Evolutionary conservation across 2,797 vertebrate species (phyloP).

Genomic region (Cryptoblepharus egeriae): DNA sequence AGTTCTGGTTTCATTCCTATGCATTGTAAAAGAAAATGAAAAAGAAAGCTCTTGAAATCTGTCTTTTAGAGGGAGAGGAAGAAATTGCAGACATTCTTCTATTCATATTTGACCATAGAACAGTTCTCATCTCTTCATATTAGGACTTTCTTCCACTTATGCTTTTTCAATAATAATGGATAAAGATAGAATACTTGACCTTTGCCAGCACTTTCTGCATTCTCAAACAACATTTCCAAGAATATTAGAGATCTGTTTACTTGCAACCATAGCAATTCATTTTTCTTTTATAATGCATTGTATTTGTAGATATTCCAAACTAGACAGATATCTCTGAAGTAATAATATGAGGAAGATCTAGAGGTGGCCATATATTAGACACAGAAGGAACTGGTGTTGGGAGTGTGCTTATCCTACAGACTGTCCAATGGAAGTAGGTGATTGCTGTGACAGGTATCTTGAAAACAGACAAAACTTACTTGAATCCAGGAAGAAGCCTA

Average conservation of each 20-base stretch:
- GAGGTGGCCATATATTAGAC: neutral
- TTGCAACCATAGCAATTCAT: neutral
- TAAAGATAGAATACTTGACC: neutral
- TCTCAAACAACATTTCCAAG: neutral
- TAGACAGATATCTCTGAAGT: too few relatives aligned
- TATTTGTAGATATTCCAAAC: neutral
- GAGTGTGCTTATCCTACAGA: neutral
- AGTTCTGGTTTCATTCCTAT: too few relatives aligned
- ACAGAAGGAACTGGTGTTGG: neutral
- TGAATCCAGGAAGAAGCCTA: neutral
- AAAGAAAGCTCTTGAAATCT: too few relatives aligned
- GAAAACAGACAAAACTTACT: too few relatives aligned
- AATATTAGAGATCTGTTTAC: neutral
- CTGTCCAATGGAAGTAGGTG: too few relatives aligned
- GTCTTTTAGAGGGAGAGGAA: too few relatives aligned
- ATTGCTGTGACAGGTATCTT: too few relatives aligned
- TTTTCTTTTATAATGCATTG: neutral
- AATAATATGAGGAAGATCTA: slow-evolving; percentile 1
- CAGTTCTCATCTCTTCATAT: neutral
- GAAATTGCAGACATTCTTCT: neutral
- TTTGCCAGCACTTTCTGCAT: neutral
- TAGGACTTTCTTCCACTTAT: neutral
- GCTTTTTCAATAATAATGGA: neutral
- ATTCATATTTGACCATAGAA: neutral
- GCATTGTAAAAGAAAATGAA: too few relatives aligned